Evolutionary conservation across 2,113 vertebrate genomes (phyloP), one percentile per base, ranked within the genome.

Genomic region (Mionectes macconnelli): DNA sequence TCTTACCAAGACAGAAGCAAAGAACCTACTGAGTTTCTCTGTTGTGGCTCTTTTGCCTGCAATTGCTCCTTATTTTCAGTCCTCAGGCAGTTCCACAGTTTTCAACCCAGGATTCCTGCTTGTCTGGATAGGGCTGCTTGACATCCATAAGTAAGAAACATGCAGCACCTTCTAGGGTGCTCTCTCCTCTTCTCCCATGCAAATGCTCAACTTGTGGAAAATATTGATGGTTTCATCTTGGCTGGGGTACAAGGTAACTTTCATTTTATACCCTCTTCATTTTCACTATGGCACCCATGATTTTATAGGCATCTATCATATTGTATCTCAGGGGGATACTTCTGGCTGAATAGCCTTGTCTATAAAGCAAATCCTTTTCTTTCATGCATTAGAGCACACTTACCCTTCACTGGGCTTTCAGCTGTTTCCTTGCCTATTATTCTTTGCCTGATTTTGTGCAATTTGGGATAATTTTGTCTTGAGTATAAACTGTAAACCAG

Each of bases 251-350:
- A 81, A 64, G 30, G 8, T 39, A 88, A 52, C 20, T 6, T 18
- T 24, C 0, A 28, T 56, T 39, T 55, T 53, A 40, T 72, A 49
- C 19, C 22, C 12, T 39, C 10, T 55, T 92, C 21, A 47, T 56
- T n/a, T 85, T 89, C 49, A 33, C 49, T 84, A n/a, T n/a, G 33
- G 30, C 6, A 25, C 6, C 63, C 18, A 21, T 15, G 5, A 33
- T 86, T 76, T 86, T 35, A 45, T 19, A 84, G 18, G 30, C 10
- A 14, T 28, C 13, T 80, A 31, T 47, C 14, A 24, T 18, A 24
- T 22, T 0, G 0, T 37, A 30, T 67, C 53, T 75, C 27, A 79
- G 52, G 39, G 44, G 47, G 55, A 45, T 0, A 3, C 7, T 57
- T 24, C 40, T 40, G n/a, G 10, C 27, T 76, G 14, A 91, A 66